These are phyloP conservation scores for Syrista parreyssii DNA, from an alignment of 2,888 invertebrate genomes.

Conservation along the genomic window DNA sequence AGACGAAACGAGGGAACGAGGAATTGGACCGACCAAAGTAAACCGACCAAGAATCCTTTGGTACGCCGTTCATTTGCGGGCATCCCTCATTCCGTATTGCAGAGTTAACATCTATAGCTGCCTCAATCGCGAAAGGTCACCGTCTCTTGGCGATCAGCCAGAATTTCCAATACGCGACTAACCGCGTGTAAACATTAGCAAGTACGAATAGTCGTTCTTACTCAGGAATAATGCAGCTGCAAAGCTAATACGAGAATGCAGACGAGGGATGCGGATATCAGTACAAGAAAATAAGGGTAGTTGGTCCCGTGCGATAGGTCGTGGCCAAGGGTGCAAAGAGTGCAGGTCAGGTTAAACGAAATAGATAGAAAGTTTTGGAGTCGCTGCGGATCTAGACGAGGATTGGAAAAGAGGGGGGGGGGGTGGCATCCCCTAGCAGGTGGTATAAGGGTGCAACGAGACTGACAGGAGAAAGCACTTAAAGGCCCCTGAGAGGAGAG, in stretches of 20 bases:
- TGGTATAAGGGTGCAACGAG: background rate
- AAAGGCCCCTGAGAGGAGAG: slow-evolving; percentile 36
- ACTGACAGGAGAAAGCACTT: slow-evolving; percentile 50
- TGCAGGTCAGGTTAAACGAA: background rate
- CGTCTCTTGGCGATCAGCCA: background rate
- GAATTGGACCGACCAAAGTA: background rate
- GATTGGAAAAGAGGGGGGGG: background rate
- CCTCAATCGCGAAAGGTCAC: background rate
- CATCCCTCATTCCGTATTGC: background rate
- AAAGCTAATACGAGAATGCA: background rate
- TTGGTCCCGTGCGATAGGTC: background rate
- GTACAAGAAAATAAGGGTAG: background rate
- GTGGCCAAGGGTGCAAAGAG: too few relatives aligned
- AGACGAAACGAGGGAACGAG: background rate
- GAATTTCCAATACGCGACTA: background rate
- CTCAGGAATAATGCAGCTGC: background rate
- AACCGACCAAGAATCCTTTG: background rate
- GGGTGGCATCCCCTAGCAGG: background rate
- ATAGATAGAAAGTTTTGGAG: slow-evolving; percentile 16
- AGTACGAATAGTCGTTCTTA: background rate
- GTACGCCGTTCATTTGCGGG: background rate
- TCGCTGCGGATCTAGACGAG: background rate
- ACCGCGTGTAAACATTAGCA: background rate
- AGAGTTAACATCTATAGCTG: background rate
- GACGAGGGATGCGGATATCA: background rate